A percentile compares a stretch with the other conserved stretches of the same genome.
Conservation (phyloP, 2,888 invertebrate species). For the Cremastobaeus sp. region DNA sequence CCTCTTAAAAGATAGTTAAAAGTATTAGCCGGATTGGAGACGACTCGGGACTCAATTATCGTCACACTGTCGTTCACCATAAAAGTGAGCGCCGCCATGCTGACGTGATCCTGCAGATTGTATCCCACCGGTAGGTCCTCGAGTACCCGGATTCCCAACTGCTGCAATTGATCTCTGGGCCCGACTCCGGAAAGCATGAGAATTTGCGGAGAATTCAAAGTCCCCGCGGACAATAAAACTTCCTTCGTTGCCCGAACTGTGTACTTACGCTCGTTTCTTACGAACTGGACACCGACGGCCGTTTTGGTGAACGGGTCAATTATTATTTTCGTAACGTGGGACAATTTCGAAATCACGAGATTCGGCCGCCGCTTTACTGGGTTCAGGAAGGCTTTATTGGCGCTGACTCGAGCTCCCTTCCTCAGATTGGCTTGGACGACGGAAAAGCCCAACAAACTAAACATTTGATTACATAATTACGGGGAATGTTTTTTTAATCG, state of each 20-base stretch:
- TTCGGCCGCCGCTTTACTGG: constrained; percentile 84
- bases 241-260: constrained; percentile 83
- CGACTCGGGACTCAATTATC: constrained; percentile 81
- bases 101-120: constrained; percentile 90
- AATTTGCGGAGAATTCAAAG: constrained; percentile 91
- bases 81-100: constrained; percentile 86
- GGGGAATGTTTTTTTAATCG: too few relatives aligned
- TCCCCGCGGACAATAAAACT: constrained; percentile 88
- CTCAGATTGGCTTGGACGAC: constrained; percentile 85
- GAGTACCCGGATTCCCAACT: constrained; percentile 82
- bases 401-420: constrained; percentile 87
- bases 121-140: constrained; percentile 87
- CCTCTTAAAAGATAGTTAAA: constrained; percentile 83
- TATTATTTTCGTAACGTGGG: constrained; percentile 84
- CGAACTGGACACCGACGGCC: constrained; percentile 85
- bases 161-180: constrained; percentile 82
- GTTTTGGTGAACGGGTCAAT: constrained; percentile 82
- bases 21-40: constrained; percentile 80
- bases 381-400: constrained; percentile 87
- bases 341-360: constrained; percentile 84
- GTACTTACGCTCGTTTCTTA: constrained; percentile 81
- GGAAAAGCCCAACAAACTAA: constrained; percentile 82
- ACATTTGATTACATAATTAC: too few relatives aligned
- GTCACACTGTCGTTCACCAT: constrained; percentile 85
- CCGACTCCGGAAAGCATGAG: constrained; percentile 92